A percentile compares a stretch with the other conserved stretches of the same genome.
These are phyloP conservation scores for Lycaena phlaeas DNA, from an alignment of 2,888 invertebrate genomes.

Conservation along the genomic window DNA sequence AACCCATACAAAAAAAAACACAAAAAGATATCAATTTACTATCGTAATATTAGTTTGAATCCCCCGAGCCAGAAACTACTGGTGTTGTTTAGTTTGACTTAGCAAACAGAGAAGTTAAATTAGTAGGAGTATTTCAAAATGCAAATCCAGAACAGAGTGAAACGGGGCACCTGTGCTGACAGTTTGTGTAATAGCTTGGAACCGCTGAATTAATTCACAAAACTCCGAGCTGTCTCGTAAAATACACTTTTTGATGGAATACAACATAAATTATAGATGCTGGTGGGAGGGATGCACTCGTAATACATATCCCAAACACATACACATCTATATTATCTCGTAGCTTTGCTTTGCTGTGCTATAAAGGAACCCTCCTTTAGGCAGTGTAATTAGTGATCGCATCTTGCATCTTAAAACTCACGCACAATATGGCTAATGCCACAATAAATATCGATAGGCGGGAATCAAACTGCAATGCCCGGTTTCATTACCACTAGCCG, in stretches of 20 bases:
- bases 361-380: too few relatives aligned
- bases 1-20: background rate
- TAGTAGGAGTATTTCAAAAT: constrained; percentile 57
- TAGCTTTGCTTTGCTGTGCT: too few relatives aligned
- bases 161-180: constrained; percentile 62
- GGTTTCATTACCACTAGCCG: too few relatives aligned
- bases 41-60: constrained; percentile 27
- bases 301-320: too few relatives aligned
- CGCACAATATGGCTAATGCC: too few relatives aligned
- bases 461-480: too few relatives aligned
- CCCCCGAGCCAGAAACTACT: constrained; percentile 29
- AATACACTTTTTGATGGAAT: constrained; percentile 50
- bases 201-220: constrained; percentile 66
- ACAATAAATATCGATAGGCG: too few relatives aligned
- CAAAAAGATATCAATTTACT: constrained; percentile 6
- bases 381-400: too few relatives aligned
- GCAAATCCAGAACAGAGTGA: constrained; percentile 48
- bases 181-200: constrained; percentile 65
- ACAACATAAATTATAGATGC: too few relatives aligned
- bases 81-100: constrained; percentile 50
- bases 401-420: too few relatives aligned
- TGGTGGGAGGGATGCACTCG: too few relatives aligned
- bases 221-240: constrained; percentile 56
- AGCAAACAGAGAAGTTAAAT: constrained; percentile 59
- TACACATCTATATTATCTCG: too few relatives aligned